These are phyloP conservation scores for Delia radicum DNA, from an alignment of 1,140 invertebrate species.

Conservation along the genomic window DNA sequence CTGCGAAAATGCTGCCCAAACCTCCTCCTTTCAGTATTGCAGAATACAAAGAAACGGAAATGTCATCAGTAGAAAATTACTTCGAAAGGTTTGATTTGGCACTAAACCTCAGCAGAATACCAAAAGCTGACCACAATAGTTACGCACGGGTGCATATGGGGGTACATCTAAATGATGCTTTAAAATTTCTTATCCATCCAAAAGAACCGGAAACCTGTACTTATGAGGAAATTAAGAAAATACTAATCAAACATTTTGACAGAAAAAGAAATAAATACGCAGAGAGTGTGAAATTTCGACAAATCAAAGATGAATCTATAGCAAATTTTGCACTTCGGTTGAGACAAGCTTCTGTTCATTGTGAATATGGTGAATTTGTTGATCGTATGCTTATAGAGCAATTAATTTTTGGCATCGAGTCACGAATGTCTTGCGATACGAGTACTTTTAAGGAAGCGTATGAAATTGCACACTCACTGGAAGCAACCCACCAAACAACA, in stretches of 20 bases:
- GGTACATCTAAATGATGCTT: not conserved
- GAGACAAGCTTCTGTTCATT: not conserved
- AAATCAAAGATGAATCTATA: not conserved
- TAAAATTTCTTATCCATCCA: not conserved
- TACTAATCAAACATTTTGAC: not conserved
- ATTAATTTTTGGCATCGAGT: conserved; percentile 14
- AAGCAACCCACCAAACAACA: not conserved
- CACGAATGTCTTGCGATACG: not conserved
- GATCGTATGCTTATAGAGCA: not conserved
- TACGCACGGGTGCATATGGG: not conserved
- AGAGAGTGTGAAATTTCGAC: not conserved
- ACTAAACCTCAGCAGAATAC: not conserved
- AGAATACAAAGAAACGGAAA: not conserved
- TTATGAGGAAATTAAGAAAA: conserved; percentile 6
- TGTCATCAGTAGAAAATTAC: not conserved
- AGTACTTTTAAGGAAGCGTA: not conserved
- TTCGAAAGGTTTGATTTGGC: not conserved
- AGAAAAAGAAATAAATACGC: not conserved
- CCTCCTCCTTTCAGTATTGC: not conserved
- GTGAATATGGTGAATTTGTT: not conserved
- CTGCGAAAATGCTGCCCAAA: not conserved
- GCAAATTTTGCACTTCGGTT: not conserved
- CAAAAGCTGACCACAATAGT: not conserved
- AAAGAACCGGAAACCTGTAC: not conserved
- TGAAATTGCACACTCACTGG: not conserved